Conservation (phyloP, 2,797 vertebrate species). For the Sus cebifrons region DNA sequence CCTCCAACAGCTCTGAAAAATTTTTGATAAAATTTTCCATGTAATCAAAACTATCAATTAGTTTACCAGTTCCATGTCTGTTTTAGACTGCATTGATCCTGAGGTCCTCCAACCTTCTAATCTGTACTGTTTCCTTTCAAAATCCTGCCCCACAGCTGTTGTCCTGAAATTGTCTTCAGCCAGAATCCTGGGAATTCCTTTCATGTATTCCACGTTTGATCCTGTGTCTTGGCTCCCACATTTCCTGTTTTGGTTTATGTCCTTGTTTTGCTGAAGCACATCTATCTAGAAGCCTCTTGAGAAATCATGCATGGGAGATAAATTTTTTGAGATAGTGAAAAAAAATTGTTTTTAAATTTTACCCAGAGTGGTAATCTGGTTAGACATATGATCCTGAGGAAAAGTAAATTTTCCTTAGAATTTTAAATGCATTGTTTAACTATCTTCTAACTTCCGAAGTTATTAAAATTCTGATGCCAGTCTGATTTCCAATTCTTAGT, state of each 20-base stretch:
- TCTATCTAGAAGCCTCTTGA: slow-evolving; percentile 33
- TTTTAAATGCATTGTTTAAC: slow-evolving; percentile 32
- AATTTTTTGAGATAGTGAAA: not conserved
- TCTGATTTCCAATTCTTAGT: slow-evolving; percentile 29
- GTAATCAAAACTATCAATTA: not conserved
- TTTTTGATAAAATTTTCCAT: not conserved
- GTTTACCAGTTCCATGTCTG: not conserved
- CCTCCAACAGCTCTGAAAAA: slow-evolving; percentile 4
- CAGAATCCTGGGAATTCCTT: slow-evolving; percentile 28
- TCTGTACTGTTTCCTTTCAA: not conserved
- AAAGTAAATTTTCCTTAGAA: slow-evolving; percentile 47
- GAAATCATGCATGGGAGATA: not conserved
- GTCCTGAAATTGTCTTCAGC: not conserved
- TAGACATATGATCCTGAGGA: not conserved
- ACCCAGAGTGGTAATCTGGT: not conserved
- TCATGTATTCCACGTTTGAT: not conserved
- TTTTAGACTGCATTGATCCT: not conserved
- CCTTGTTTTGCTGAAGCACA: slow-evolving; percentile 38
- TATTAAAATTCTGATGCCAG: not conserved
- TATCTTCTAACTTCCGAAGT: not conserved
- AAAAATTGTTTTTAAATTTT: not conserved
- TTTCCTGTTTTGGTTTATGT: slow-evolving; percentile 35
- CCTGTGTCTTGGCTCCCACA: not conserved
- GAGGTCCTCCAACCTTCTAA: not conserved
- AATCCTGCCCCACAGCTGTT: not conserved